Conservation (phyloP, 2,888 invertebrate genomes). For the Nomada goodeniana region DNA sequence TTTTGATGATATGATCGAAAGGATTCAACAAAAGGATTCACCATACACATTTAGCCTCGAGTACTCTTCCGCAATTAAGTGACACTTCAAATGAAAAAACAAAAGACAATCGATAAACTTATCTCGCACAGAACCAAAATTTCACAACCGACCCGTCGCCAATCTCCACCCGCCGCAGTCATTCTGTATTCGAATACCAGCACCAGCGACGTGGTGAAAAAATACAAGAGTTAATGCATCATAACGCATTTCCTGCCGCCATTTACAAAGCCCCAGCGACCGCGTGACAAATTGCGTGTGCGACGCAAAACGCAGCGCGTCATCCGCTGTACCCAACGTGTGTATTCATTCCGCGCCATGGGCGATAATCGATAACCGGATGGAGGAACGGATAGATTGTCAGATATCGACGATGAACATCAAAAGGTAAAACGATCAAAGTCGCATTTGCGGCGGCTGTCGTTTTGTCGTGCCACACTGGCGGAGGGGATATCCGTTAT, state of each 20-base stretch:
- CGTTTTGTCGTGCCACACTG: not conserved
- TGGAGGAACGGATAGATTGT: constrained; percentile 59
- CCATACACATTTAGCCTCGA: no score
- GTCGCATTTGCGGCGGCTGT: constrained; percentile 47
- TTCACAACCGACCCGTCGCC: not conserved
- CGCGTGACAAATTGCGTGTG: constrained; percentile 60
- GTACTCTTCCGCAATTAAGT: no score
- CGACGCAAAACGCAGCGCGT: constrained; percentile 48
- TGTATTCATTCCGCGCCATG: constrained; percentile 53
- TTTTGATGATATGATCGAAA: no score
- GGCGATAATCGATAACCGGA: constrained; percentile 63
- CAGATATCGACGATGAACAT: constrained; percentile 62
- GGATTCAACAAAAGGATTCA: no score
- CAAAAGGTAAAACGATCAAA: constrained; percentile 62
- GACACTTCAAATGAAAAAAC: no score
- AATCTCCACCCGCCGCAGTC: not conserved
- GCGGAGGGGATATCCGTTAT: not conserved
- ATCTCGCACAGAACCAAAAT: not conserved
- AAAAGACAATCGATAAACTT: no score
- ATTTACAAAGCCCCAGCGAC: constrained; percentile 59
- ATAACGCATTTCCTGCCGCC: constrained; percentile 52
- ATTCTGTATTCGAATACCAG: not conserved
- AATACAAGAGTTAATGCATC: constrained; percentile 11
- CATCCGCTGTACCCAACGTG: constrained; percentile 44
- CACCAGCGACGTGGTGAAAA: not conserved